These are phyloP conservation scores for Hemaris fuciformis DNA, from an alignment of 2,888 invertebrate species.

Conservation along the genomic window DNA sequence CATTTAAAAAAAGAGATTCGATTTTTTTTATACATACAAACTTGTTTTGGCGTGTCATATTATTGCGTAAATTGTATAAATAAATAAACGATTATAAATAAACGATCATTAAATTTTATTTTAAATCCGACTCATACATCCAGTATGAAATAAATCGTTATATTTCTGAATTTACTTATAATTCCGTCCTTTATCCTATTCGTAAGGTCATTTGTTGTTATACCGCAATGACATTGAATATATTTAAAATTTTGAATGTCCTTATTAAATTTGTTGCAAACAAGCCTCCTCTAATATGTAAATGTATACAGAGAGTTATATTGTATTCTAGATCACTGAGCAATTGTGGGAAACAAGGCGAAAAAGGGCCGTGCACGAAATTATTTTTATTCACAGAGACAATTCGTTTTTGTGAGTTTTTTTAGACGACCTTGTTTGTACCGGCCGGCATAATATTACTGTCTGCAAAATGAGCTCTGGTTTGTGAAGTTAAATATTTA, in stretches of 20 bases:
- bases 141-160: too few species aligned
- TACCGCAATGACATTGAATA: not conserved
- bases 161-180: too few species aligned
- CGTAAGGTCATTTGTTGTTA: not conserved
- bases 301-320: not conserved
- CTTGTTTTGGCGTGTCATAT: too few species aligned
- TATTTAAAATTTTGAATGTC: not conserved
- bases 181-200: not conserved
- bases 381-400: slow-evolving; percentile 4
- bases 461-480: slow-evolving; percentile 6
- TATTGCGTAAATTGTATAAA: too few species aligned
- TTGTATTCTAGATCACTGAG: not conserved
- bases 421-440: not conserved
- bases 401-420: not conserved
- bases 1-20: too few species aligned
- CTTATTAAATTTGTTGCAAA: not conserved
- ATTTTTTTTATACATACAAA: too few species aligned
- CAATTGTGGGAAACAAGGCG: not conserved
- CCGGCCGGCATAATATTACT: slow-evolving; percentile 2
- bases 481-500: slow-evolving; percentile 4
- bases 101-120: too few species aligned
- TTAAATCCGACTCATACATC: too few species aligned
- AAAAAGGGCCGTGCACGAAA: not conserved
- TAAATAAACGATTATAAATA: too few species aligned
- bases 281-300: not conserved